Base-by-base conservation (phyloP, 2,797 vertebrate genomes). In the Naso thynnoides region DNA sequence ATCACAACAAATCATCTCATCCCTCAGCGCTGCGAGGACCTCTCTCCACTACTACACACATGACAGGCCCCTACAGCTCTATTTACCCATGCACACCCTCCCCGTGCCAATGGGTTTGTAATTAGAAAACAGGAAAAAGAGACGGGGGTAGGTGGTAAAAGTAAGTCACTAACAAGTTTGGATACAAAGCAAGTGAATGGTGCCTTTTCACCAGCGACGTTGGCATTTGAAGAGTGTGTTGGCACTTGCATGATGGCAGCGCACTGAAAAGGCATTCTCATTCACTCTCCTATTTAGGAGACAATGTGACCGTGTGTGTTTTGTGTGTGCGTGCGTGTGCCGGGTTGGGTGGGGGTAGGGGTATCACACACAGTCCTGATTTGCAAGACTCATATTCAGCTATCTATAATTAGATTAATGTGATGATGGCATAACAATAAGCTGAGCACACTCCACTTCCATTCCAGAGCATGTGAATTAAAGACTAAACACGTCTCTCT, bases 381-480 rank as follows among this genome's bases (percentile, higher is more conserved):
- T 88, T 86, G 84, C 78, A 78, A 86, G 79, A 90, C 95, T 95
- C 95, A 96, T 97, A 96, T 96, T 95, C 96, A 95, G 95, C 95
- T 96, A 94, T 92, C 95, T 95, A 92, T 98, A 98, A 98, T 99
- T 98, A 97, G 96, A 98, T 97, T 97, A 98, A 97, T 96, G 96
- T 95, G 93, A 95, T 89, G 92, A 95, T 91, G 93, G 88, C 78
- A 92, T 91, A 95, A 93, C 92, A 96, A 95, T 97, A 96, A 96
- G 95, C 94, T 62, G 70, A 93, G 88, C 94, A 95, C 94, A 93
- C 95, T 96, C 95, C 95, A 71, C 71, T 83, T 82, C 96, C 94
- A 95, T 97, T 94, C 94, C 93, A 95, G 94, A 95, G 96, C 94
- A 91, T 94, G 93, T 90, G 95, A 98, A 97, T 91, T 94, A 95